These are phyloP conservation scores for Mycetomoellerius zeteki DNA, from an alignment of 1,140 invertebrate species.

Conservation along the genomic window DNA sequence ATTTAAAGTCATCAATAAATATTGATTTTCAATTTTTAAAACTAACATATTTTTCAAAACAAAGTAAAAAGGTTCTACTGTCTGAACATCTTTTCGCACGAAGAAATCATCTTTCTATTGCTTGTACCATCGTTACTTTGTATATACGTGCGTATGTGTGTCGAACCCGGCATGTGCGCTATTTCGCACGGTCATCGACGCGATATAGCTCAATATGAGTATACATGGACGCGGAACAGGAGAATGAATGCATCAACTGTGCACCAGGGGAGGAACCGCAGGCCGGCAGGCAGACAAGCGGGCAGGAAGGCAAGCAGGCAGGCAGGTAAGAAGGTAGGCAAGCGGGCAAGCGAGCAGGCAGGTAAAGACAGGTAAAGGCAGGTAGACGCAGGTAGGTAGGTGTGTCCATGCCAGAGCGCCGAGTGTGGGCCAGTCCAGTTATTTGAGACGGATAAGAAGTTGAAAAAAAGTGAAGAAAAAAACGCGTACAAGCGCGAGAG, in stretches of 20 bases:
- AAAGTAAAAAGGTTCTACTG: neutral
- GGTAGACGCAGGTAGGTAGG: slow-evolving; percentile 70
- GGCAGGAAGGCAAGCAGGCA: slow-evolving; percentile 10
- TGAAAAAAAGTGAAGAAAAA: neutral
- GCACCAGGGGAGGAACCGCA: slow-evolving; percentile 11
- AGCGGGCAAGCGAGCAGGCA: slow-evolving; percentile 23
- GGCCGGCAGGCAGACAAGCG: slow-evolving; percentile 36
- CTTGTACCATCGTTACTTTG: neutral
- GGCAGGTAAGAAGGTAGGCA: slow-evolving; percentile 8
- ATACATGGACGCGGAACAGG: slow-evolving; percentile 54
- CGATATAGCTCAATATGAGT: slow-evolving; percentile 55
- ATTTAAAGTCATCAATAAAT: neutral
- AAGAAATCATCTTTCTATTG: neutral
- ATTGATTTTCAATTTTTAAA: slow-evolving; percentile 7
- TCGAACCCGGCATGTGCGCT: neutral
- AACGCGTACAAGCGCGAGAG: neutral
- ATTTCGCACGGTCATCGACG: slow-evolving; percentile 55
- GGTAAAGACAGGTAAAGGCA: slow-evolving; percentile 56
- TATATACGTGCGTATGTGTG: neutral
- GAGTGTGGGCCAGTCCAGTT: slow-evolving; percentile 80
- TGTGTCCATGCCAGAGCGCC: slow-evolving; percentile 67
- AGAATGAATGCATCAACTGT: slow-evolving; percentile 52
- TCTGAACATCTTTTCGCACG: neutral
- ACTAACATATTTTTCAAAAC: neutral
- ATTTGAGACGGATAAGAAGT: slow-evolving; percentile 75